Evolutionary conservation across 2,888 invertebrate species (phyloP), one percentile per base, ranked within the genome.

Genomic region (Drosophila affinis): DNA sequence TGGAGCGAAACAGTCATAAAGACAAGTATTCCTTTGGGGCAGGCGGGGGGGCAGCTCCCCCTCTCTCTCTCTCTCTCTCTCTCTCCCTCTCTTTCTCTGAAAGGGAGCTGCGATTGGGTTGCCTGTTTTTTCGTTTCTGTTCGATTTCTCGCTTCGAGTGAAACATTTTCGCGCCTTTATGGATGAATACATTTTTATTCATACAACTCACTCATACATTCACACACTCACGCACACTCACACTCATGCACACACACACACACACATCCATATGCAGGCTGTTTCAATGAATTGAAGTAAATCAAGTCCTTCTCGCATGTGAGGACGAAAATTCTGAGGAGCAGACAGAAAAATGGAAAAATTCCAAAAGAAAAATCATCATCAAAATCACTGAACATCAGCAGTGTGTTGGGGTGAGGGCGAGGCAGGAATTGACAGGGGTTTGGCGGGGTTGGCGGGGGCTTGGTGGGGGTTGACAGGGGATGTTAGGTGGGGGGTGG

Each of bases 171-270:
- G 75, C 83, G 85, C 85, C 79, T 75, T 79, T 84, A 78, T 85
- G 86, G 82, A 62, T 85, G 82, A 84, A 87, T 85, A 79, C 71
- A 85, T 85, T 81, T 81, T 76, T 79, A 76, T 83, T 71, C 74
- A 77, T 80, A 67, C 60, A 72, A 78, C 47, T 59, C 52, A 71
- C 47, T 32, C 60, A 53, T 21, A 70, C 52, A 48, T 34, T 17
- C 45, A n/a, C 18, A 46, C 57, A 21, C 45, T 7, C 52, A 59
- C 46, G 32, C 59, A 59, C 29, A 70, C 52, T 44, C 59, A 59
- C 29, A 70, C 52, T 44, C 57, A 7, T 44, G n/a, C 39, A 14
- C 34, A 21, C 29, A 39, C 2, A 18, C 18, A n/a, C 44, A 21
- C 39, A 14, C 34, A 21, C 29, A 39, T 46, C 69, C 49, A 34